Base-by-base conservation (phyloP, 2,797 vertebrate genomes). In the Pteronotus mesoamericanus region DNA sequence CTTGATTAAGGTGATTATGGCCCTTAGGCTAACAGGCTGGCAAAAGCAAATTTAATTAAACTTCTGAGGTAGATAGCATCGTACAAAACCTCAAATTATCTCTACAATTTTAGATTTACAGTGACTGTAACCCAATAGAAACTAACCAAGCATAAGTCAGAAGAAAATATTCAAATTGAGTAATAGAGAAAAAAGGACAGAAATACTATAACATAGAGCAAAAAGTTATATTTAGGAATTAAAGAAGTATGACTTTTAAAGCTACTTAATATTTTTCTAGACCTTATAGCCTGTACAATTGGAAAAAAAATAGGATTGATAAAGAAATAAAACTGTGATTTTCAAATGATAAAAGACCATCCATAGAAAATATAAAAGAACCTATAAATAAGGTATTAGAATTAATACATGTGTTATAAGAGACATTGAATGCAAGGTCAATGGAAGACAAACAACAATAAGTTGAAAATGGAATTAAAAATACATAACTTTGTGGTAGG, bases 41-140 rank as follows among this genome's bases (percentile, higher is more conserved):
- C n/a, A 89, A 93, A 95, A 91, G 44, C 39, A 75, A 88, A 96
- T 77, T 86, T 86, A 94, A 93, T 94, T 86, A 94, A 78, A 89
- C 64, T 92, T 77, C n/a, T 72, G 24, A 94, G 29, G 19, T 88
- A 85, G 15, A 74, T 32, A 93, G 39, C 29, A 80, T 86, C 79
- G 88, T 39, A 64, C 4, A 53, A 16, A 94, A 91, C 18, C 84
- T 79, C 34, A 88, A 53, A 59, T 93, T 89, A 34, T 69, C 14
- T 80, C 39, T 66, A 51, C 4, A 71, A 55, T 55, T 61, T 66
- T 53, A 51, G 6, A 37, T 48, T 44, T 84, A 78, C 3, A 94
- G 11, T 66, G 32, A 93, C 24, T 14, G 5, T 26, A 19, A 78
- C 39, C 46, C 37, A 64, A 42, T 14, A 68, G 44, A 22, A 87